These are phyloP conservation scores for Piprites chloris DNA, from an alignment of 2,113 vertebrate genomes.

Conservation along the genomic window DNA sequence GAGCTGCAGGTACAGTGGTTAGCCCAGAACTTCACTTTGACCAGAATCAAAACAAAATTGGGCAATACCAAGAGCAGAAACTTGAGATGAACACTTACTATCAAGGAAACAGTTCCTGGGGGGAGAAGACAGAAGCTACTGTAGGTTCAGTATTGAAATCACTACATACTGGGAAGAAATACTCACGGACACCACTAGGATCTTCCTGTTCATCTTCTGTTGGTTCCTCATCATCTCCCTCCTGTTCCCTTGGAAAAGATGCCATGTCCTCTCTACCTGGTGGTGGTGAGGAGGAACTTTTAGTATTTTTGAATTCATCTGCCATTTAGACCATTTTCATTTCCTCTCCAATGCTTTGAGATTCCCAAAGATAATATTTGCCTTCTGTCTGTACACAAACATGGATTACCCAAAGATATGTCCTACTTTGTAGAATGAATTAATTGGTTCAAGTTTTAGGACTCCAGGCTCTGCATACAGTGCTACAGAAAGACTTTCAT, in stretches of 20 bases:
- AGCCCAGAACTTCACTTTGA: background rate
- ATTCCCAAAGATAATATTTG: background rate
- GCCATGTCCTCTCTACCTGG: background rate
- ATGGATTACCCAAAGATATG: background rate
- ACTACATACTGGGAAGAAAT: rapidly evolving
- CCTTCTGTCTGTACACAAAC: background rate
- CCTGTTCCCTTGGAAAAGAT: background rate
- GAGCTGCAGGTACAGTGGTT: background rate
- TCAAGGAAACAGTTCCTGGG: background rate
- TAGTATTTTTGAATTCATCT: background rate
- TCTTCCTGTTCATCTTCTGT: background rate
- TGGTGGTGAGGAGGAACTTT: background rate
- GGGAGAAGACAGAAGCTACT: background rate
- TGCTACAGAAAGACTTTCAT: background rate
- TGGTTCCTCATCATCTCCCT: background rate
- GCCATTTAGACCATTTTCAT: background rate
- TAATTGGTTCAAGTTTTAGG: background rate
- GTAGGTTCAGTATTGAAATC: background rate
- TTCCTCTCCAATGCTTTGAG: background rate
- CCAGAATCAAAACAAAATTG: background rate
- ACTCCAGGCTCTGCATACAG: background rate
- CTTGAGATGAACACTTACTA: background rate
- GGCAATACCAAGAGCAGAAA: background rate
- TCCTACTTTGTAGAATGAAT: background rate
- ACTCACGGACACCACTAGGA: background rate